Conservation (phyloP, 2,888 invertebrate species). For the Philaethria dido region DNA sequence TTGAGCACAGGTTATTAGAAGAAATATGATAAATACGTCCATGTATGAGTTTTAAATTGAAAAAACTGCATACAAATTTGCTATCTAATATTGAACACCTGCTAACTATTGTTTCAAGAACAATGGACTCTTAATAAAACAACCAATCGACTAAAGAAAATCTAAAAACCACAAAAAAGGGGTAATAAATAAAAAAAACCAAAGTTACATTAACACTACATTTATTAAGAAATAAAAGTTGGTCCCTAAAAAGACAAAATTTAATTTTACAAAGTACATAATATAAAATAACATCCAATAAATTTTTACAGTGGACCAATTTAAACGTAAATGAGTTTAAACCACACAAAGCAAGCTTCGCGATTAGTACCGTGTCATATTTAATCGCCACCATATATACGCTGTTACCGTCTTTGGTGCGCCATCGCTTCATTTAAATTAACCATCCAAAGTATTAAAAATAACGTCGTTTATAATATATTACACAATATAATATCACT, state of each 20-base stretch:
- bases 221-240: conserved; percentile 64
- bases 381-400: not conserved
- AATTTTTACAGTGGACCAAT: conserved; percentile 38
- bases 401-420: conserved; percentile 57
- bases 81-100: conserved; percentile 31
- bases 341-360: conserved; percentile 7
- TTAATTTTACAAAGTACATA: conserved; percentile 38
- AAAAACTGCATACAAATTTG: not conserved
- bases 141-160: not conserved
- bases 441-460: conserved; percentile 33
- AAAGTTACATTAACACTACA: conserved; percentile 58
- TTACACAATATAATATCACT: conserved; percentile 71
- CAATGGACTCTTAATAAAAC: conserved; percentile 37
- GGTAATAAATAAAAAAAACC: conserved; percentile 35
- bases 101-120: conserved; percentile 43
- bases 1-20: conserved; percentile 43
- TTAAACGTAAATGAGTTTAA: conserved; percentile 1
- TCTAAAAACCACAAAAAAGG: not conserved
- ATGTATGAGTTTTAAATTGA: conserved; percentile 36
- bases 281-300: conserved; percentile 31
- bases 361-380: not conserved
- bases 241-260: conserved; percentile 57
- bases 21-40: conserved; percentile 40
- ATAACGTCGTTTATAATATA: conserved; percentile 57
- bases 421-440: conserved; percentile 35